These are phyloP conservation scores for Onthophagus sagittarius DNA, from an alignment of 2,888 invertebrate species.

Conservation along the genomic window DNA sequence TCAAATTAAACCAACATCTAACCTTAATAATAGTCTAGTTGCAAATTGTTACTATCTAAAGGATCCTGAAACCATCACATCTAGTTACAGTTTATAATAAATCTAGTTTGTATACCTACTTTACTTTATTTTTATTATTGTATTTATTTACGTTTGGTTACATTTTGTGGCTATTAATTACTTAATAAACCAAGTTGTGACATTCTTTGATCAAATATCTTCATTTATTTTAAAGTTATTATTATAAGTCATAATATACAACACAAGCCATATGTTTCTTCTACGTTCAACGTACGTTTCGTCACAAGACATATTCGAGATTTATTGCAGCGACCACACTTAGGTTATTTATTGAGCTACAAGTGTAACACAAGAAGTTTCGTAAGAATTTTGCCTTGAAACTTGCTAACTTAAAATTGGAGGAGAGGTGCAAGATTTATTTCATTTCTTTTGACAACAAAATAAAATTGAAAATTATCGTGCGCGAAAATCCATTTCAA, in stretches of 20 bases:
- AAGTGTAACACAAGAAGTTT: neutral
- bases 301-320: neutral
- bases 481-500: neutral
- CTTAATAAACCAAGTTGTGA: too few relatives aligned
- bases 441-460: neutral
- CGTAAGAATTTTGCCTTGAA: neutral
- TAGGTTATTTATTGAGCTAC: neutral
- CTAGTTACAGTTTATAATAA: neutral
- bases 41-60: neutral
- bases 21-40: neutral
- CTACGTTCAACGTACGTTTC: neutral
- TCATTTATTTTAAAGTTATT: neutral
- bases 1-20: too few relatives aligned
- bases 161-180: too few relatives aligned
- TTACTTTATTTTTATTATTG: neutral
- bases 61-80: neutral
- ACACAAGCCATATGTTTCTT: neutral
- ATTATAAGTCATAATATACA: neutral
- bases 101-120: too few relatives aligned
- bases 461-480: neutral
- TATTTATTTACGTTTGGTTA: neutral
- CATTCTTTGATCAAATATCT: too few relatives aligned
- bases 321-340: neutral
- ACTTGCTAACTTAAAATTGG: neutral
- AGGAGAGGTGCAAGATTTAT: neutral